A percentile compares a stretch with the other conserved stretches of the same genome.
Evolutionary conservation across 2,797 vertebrate genomes (phyloP).

Genomic region (Sebastiscus albofasciatus): DNA sequence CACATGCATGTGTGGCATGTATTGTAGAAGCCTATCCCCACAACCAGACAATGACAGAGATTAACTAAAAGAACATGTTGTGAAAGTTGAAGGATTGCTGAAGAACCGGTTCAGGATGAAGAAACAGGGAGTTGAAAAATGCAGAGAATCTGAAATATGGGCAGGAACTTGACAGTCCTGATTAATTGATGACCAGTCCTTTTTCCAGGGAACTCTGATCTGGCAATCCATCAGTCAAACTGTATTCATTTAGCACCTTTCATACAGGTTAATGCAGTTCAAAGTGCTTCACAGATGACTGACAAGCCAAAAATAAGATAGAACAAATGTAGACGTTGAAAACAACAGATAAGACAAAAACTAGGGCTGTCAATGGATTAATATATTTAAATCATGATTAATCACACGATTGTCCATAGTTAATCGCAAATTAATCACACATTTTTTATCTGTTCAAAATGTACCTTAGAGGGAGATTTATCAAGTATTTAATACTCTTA

Average conservation of each 20-base stretch:
- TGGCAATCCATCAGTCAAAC: not conserved
- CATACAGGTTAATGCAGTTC: not conserved
- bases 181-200: not conserved
- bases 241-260: not conserved
- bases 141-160: not conserved
- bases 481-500: no score
- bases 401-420: no score
- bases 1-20: not conserved
- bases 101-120: slow-evolving; percentile 17
- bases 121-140: not conserved
- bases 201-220: not conserved
- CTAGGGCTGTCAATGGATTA: not conserved
- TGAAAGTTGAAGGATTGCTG: slow-evolving; percentile 12
- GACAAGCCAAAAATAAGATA: not conserved
- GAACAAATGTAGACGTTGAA: not conserved
- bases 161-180: not conserved
- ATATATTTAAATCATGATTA: no score
- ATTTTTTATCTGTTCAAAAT: no score
- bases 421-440: no score
- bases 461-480: no score
- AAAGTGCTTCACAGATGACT: not conserved
- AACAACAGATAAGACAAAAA: not conserved
- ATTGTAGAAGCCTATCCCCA: not conserved
- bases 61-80: slow-evolving; percentile 17
- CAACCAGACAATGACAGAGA: not conserved